Base-by-base conservation (phyloP, 2,113 vertebrate species). In the Sigmodon hispidus region DNA sequence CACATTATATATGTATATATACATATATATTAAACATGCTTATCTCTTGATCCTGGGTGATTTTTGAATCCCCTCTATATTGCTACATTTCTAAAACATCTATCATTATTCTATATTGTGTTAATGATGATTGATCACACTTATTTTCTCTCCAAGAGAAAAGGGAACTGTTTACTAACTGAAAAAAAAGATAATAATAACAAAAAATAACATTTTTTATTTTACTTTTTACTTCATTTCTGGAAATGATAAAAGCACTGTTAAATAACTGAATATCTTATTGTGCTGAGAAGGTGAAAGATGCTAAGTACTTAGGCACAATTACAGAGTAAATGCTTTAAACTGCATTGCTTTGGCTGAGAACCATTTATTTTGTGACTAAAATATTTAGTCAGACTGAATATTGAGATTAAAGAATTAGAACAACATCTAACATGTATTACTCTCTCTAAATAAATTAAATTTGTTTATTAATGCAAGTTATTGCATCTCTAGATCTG, bases 381-480 rank as follows among this genome's bases (percentile, higher is more conserved):
- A 31, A 80, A 76, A 55, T 81, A 87, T 61, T 92, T 88, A 88
- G 73, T 90, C 83, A 80, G 45, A 15, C 4, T 86, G 36, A 48
- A 24, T 61, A 22, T 57, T 86, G 24, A 50, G 2, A 76, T 85
- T 73, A 84, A 69, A 57, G 29, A 48, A 86, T 48, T 81, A 81
- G 43, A 61, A 34, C 61, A 91, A 85, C 0, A 1, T 76, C 34
- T 81, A 48, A 43, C 52, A 31, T 40, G 31, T 45, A 17, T 22
- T 90, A 31, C 7, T 11, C 57, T 91, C 67, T 76, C 21, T 31
- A 70, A 24, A 65, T 73, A 86, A 89, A 65, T 85, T 80, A 63
- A 90, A 91, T 57, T 3, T 80, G 11, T 69, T 88, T 65, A 86
- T 55, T 86, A 86, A 92, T 76, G 36, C 83, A 93, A 84, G 69